Conservation (phyloP, 1,140 invertebrate species). For the Drosophila jambulina region DNA sequence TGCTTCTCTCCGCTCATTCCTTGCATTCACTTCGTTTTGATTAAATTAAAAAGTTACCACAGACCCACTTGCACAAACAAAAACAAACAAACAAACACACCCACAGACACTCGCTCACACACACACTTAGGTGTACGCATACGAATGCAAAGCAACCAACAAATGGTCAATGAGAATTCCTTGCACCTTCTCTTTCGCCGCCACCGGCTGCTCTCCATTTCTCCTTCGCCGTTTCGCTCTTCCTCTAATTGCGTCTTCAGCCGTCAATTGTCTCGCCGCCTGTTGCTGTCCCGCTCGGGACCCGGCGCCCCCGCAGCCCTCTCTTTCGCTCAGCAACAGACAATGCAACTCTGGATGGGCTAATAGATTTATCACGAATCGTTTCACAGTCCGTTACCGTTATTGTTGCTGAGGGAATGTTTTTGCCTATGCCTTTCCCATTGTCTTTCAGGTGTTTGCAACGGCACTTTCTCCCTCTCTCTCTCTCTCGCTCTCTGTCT, state of each 20-base stretch:
- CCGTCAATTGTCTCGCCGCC: slow-evolving; percentile 37
- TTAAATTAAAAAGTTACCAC: slow-evolving; percentile 66
- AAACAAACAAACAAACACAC: slow-evolving; percentile 10
- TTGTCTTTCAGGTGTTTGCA: slow-evolving; percentile 28
- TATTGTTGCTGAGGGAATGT: slow-evolving; percentile 15
- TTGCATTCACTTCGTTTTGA: slow-evolving; percentile 55
- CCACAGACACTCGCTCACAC: neutral
- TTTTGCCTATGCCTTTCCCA: slow-evolving; percentile 2
- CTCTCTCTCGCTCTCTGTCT: neutral
- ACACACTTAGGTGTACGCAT: slow-evolving; percentile 3
- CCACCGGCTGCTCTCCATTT: neutral
- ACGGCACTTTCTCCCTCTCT: neutral
- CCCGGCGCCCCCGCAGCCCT: neutral
- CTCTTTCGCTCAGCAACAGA: neutral
- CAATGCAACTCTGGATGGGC: slow-evolving; percentile 37
- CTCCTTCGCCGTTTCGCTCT: neutral
- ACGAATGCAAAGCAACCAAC: slow-evolving; percentile 17
- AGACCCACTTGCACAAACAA: slow-evolving; percentile 14
- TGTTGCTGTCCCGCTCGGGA: slow-evolving; percentile 21
- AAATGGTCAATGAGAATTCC: slow-evolving; percentile 22
- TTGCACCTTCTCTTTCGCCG: slow-evolving; percentile 7
- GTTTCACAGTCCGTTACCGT: slow-evolving; percentile 52
- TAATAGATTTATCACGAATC: slow-evolving; percentile 66
- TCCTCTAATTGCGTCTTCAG: slow-evolving; percentile 55
- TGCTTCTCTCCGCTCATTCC: slow-evolving; percentile 9